phyloP scores from a whole-genome alignment of 2,888 invertebrate genomes.

The Penaeus monodon region DNA sequence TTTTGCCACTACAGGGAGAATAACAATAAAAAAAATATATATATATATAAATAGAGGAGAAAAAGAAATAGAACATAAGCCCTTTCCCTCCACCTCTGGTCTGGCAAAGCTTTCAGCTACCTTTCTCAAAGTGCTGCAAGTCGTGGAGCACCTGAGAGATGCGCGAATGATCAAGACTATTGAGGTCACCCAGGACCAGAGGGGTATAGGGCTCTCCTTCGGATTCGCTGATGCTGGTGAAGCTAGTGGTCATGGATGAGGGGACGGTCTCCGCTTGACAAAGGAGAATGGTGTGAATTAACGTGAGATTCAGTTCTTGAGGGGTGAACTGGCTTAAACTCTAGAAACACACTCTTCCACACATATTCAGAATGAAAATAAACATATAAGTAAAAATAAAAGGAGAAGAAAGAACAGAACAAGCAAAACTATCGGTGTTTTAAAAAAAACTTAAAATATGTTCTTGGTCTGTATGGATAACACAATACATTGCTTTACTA shows the following conservation, averaged over 20 bases:
- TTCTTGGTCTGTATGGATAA: no score
- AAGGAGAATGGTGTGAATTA: conserved; percentile 12
- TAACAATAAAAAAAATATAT: not conserved
- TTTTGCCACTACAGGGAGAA: not conserved
- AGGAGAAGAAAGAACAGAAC: no score
- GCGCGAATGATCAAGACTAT: conserved; percentile 39
- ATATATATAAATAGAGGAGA: not conserved
- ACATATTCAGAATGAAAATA: not conserved
- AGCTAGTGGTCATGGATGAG: conserved; percentile 65
- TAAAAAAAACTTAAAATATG: no score
- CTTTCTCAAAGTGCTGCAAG: conserved; percentile 42
- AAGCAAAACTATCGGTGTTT: no score
- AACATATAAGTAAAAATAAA: no score
- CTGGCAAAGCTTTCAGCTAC: conserved; percentile 29
- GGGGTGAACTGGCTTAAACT: no score
- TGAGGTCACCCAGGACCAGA: conserved; percentile 27
- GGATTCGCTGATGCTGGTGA: conserved; percentile 65
- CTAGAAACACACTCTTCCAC: not conserved
- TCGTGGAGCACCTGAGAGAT: conserved; percentile 51
- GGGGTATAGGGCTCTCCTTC: conserved; percentile 47
- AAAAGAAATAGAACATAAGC: not conserved
- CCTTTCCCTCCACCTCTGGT: not conserved
- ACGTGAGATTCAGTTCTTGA: no score
- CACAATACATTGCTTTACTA: no score
- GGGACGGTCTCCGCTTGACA: conserved; percentile 52